Base-by-base conservation (phyloP, 2,888 invertebrate species). In the Drosophila cognata region DNA sequence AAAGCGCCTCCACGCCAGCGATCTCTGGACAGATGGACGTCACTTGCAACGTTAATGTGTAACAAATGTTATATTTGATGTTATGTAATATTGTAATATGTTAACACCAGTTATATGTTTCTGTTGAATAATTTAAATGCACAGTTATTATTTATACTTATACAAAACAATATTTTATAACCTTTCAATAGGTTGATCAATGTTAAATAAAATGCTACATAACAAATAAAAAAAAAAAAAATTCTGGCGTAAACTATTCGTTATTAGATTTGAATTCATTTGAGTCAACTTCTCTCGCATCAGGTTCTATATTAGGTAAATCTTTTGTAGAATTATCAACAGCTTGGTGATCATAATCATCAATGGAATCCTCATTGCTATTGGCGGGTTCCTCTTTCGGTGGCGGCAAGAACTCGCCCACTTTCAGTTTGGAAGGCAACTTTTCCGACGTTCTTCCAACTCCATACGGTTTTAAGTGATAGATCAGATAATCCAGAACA, bases 311-410 rank as follows among this genome's bases (percentile, higher is more conserved):
- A 53, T 2, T n/a, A 4, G 7, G 18, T 36, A 2, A 16, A 38
- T 4, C 7, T 38, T 2, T 56, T 28, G 18, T 8, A 18, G 13
- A 18, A 28, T 2, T n/a, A 4, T 38, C 7, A 25, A 38, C 28
- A 13, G 18, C 1, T 7, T 13, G 13, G 7, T 1, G 46, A 46
- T 56, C 56, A n/a, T 56, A 1, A 28, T 56, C 56, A n/a, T 56
- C 56, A n/a, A 56, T 0, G n/a, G 56, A 56, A 56, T 56, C 56
- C 13, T 56, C 56, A 56, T 56, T 56, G 38, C 13, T 56, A n/a
- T 38, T 38, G 28, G 28, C 38, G 7, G 38, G 56, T n/a, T 38
- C 38, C n/a, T 38, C 56, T n/a, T 5, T 13, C 2, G 38, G 56
- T n/a, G 38, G 28, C 2, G 56, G 16, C 38, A 38, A n/a, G 8